These are phyloP conservation scores for Drosophila barbarae DNA, from an alignment of 2,888 invertebrate genomes.

Conservation along the genomic window DNA sequence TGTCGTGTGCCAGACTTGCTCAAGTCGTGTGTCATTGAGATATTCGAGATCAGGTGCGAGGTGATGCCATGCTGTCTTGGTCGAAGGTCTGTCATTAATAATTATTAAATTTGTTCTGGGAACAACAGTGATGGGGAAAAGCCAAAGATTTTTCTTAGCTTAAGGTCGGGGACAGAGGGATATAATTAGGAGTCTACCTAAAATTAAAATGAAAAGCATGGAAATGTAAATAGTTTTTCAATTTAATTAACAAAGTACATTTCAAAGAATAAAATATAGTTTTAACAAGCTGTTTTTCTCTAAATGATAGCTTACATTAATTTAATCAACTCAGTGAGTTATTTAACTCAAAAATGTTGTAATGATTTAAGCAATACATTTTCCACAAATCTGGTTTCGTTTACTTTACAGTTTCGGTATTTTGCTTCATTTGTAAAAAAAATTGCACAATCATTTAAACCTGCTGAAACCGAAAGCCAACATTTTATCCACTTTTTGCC, in stretches of 20 bases:
- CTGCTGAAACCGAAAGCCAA: slow-evolving; percentile 19
- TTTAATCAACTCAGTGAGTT: background rate
- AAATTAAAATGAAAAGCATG: too few relatives aligned
- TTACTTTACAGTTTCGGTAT: slow-evolving; percentile 9
- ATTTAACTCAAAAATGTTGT: background rate
- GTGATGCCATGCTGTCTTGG: slow-evolving; percentile 5
- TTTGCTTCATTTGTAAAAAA: slow-evolving; percentile 12
- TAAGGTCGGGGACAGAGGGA: background rate
- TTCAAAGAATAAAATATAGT: too few relatives aligned
- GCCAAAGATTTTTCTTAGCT: background rate
- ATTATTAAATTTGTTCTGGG: slow-evolving; percentile 29
- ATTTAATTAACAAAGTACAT: too few relatives aligned
- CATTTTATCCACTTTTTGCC: slow-evolving; percentile 17
- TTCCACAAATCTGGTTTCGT: slow-evolving; percentile 14
- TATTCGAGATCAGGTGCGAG: slow-evolving; percentile 11
- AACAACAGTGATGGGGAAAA: slow-evolving; percentile 3
- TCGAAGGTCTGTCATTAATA: slow-evolving; percentile 31
- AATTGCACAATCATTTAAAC: slow-evolving; percentile 29
- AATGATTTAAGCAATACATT: slow-evolving; percentile 10
- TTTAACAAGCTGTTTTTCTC: background rate
- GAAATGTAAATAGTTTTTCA: too few relatives aligned
- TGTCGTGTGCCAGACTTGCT: slow-evolving; percentile 59
- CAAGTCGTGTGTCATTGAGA: slow-evolving; percentile 60
- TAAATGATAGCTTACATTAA: background rate
- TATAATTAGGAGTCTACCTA: too few relatives aligned